Conservation (phyloP, 2,113 vertebrate species). For the Asarcornis scutulata region DNA sequence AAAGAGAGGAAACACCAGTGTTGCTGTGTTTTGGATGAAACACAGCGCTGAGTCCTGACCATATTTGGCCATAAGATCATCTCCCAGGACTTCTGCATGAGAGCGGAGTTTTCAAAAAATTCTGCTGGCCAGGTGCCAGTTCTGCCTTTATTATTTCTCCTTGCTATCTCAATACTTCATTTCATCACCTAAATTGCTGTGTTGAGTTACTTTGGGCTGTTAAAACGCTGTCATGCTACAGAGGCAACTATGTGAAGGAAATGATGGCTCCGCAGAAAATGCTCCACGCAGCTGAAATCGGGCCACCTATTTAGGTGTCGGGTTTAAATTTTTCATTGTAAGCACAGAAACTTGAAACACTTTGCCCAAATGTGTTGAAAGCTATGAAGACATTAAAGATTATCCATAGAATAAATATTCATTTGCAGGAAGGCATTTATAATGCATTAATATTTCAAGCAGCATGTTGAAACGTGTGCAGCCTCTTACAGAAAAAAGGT, state of each 20-base stretch:
- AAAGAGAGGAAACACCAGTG: background rate
- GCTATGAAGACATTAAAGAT: background rate
- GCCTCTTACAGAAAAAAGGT: background rate
- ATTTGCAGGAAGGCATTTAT: background rate
- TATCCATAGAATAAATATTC: constrained; percentile 45
- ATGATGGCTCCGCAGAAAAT: background rate
- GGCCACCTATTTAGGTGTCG: background rate
- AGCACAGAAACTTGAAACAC: background rate
- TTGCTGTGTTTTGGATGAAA: background rate
- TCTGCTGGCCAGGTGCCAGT: background rate
- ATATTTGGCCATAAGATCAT: constrained; percentile 56
- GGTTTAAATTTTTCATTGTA: background rate
- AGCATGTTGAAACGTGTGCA: fast-evolving
- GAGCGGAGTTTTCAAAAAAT: background rate
- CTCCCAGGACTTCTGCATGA: background rate
- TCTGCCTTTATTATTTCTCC: constrained; percentile 21
- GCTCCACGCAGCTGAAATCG: background rate
- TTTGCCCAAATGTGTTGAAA: constrained; percentile 26
- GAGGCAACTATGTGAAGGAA: background rate
- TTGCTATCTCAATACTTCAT: constrained; percentile 7
- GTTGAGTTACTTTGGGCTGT: background rate
- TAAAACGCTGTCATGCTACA: background rate
- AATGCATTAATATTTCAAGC: background rate
- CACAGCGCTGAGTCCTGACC: constrained; percentile 8
- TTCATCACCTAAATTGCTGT: background rate